Conservation (phyloP, 2,113 vertebrate genomes). For the Panthera leo region DNA sequence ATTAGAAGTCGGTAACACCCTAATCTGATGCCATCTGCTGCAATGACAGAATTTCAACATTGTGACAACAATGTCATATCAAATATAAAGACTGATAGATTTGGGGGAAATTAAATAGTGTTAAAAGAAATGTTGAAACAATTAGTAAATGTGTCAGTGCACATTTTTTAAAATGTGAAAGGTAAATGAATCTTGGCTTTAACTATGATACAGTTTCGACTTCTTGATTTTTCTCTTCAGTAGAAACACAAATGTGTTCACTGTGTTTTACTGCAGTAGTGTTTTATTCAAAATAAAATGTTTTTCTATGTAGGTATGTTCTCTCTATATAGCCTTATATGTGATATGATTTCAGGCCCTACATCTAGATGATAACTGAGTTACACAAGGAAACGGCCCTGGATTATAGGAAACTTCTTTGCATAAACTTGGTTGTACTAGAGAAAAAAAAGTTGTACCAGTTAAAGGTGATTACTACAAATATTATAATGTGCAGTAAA, state of each 20-base stretch:
- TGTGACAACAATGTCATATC: constrained; percentile 64
- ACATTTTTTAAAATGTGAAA: constrained; percentile 31
- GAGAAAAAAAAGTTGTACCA: background rate
- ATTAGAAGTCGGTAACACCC: constrained; percentile 45
- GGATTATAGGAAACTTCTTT: background rate
- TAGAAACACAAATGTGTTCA: background rate
- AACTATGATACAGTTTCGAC: background rate
- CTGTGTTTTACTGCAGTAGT: background rate
- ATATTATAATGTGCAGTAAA: background rate
- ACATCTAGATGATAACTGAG: background rate
- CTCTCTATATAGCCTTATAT: background rate
- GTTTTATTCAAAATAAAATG: background rate
- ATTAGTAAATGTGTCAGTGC: constrained; percentile 47
- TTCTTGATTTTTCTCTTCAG: background rate
- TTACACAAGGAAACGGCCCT: background rate
- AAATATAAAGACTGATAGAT: constrained; percentile 31
- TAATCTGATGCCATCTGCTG: constrained; percentile 46
- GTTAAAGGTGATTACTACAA: background rate
- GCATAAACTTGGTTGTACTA: background rate
- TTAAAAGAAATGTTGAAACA: constrained; percentile 58
- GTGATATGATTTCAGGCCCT: background rate
- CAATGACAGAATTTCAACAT: constrained; percentile 41
- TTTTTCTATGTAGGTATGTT: background rate
- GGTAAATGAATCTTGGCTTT: background rate
- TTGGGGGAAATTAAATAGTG: background rate